Evolutionary conservation across 2,797 vertebrate genomes (phyloP).

Genomic region (Hoplostethus atlanticus): DNA sequence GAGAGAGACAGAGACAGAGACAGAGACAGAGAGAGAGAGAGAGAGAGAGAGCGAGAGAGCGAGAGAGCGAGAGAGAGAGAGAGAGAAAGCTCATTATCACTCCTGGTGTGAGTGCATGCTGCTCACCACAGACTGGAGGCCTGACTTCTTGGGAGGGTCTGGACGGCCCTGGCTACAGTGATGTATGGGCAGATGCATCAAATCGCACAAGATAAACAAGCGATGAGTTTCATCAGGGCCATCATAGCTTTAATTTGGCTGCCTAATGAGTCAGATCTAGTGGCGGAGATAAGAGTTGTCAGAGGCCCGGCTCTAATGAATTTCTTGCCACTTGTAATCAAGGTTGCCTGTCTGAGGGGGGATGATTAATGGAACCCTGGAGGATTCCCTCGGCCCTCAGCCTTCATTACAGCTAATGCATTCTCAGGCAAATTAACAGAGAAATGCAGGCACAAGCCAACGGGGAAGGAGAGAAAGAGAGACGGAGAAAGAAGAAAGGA

Average conservation of each 20-base stretch:
- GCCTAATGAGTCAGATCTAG: constrained; percentile 97
- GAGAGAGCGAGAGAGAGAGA: constrained; percentile 18
- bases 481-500: constrained; percentile 27
- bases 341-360: constrained; percentile 96
- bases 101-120: constrained; percentile 58
- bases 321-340: constrained; percentile 99
- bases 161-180: constrained; percentile 79
- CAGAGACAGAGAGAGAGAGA: not conserved
- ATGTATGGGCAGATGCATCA: constrained; percentile 94
- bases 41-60: not conserved
- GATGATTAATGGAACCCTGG: constrained; percentile 96
- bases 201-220: constrained; percentile 99
- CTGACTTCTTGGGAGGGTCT: constrained; percentile 83
- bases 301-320: constrained; percentile 96
- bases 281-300: constrained; percentile 97
- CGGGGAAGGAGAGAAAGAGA: constrained; percentile 63
- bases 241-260: constrained; percentile 97
- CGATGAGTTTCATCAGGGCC: constrained; percentile 97
- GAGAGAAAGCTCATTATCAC: constrained; percentile 59
- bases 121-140: constrained; percentile 69
- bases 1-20: not conserved
- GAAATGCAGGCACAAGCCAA: constrained; percentile 81
- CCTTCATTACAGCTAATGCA: constrained; percentile 93
- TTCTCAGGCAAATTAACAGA: constrained; percentile 92
- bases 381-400: constrained; percentile 96